Evolutionary conservation across 2,113 vertebrate genomes (phyloP).

Genomic region (Labrus mixtus): DNA sequence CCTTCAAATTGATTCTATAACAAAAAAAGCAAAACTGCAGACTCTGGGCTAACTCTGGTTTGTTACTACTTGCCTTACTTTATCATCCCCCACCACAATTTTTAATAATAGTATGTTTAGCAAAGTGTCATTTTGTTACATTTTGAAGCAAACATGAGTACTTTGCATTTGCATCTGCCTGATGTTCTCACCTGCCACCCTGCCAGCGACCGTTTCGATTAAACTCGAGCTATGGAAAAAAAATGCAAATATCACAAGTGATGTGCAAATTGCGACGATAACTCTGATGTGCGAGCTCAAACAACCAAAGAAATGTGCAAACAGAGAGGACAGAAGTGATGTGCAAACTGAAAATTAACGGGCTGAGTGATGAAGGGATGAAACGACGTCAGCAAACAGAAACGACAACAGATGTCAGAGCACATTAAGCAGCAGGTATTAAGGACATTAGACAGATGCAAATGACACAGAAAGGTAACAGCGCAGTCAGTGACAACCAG

Average conservation of each 20-base stretch:
- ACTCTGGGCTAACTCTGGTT: too few species aligned
- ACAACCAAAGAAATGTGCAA: background rate
- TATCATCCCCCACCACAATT: too few species aligned
- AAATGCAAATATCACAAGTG: slow-evolving; percentile 12
- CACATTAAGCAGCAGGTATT: slow-evolving; percentile 52
- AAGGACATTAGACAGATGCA: slow-evolving; percentile 51
- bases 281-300: background rate
- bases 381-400: slow-evolving; percentile 18
- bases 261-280: slow-evolving; percentile 2
- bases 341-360: background rate
- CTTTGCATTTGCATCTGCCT: background rate
- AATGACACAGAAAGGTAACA: slow-evolving; percentile 21
- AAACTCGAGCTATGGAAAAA: background rate
- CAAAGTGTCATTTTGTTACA: background rate
- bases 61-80: too few species aligned
- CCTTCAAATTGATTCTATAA: slow-evolving; percentile 28
- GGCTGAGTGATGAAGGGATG: background rate
- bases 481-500: background rate
- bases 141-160: background rate
- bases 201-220: background rate
- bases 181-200: background rate
- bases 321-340: slow-evolving; percentile 1
- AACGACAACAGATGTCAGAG: slow-evolving; percentile 41
- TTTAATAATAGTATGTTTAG: too few species aligned
- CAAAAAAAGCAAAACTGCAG: background rate